These are phyloP conservation scores for Agapetus fuscipes DNA, from an alignment of 2,888 invertebrate genomes.

Conservation along the genomic window DNA sequence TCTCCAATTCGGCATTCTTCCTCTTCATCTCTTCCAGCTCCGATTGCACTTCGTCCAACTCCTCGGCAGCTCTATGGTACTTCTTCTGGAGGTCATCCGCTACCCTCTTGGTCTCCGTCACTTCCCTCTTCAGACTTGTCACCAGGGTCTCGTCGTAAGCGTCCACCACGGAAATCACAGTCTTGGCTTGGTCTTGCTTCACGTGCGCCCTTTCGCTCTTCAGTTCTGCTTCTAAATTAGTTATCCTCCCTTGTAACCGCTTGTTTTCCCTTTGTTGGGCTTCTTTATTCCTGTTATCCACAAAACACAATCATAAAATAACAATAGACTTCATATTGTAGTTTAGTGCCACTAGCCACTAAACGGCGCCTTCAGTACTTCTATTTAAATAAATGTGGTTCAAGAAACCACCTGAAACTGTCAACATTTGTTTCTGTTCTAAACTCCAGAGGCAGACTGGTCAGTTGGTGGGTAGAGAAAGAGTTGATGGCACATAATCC, in stretches of 20 bases:
- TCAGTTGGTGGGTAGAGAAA: no score
- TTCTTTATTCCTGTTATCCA: constrained; percentile 67
- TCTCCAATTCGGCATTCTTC: constrained; percentile 67
- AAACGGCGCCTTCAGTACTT: no score
- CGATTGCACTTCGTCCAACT: constrained; percentile 62
- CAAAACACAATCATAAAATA: no score
- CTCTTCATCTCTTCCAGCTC: constrained; percentile 74
- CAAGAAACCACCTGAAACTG: no score
- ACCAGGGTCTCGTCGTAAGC: constrained; percentile 57
- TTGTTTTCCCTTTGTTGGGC: constrained; percentile 80
- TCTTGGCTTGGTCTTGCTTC: constrained; percentile 43
- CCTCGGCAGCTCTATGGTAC: constrained; percentile 64
- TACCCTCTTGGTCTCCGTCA: constrained; percentile 64
- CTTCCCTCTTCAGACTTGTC: constrained; percentile 61
- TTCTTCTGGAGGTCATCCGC: constrained; percentile 75
- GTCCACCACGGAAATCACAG: constrained; percentile 44
- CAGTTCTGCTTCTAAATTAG: constrained; percentile 72
- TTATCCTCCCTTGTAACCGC: constrained; percentile 65
- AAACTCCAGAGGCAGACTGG: no score
- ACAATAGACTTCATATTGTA: no score
- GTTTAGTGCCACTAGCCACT: no score
- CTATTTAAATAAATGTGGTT: no score
- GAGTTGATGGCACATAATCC: no score
- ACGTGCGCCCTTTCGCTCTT: constrained; percentile 57
- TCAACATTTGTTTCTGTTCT: no score